Base-by-base conservation (phyloP, 2,888 invertebrate genomes). In the Sialis lutaria region DNA sequence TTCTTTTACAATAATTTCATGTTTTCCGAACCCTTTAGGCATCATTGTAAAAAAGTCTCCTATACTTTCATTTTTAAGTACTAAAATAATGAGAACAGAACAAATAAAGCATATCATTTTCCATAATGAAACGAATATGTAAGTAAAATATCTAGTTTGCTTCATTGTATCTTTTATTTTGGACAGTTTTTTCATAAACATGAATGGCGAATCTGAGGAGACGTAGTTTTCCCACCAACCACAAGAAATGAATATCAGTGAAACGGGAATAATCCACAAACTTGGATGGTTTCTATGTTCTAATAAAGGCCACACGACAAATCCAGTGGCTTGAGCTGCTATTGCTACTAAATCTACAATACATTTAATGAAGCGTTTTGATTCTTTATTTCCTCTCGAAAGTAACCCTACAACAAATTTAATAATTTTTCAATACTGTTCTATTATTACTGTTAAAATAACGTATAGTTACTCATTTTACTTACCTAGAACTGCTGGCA, bases 211-310 rank as follows among this genome's bases (percentile, higher is more conserved):
- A 56, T 87, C 79, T 49, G 79, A 74, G 49, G 88, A 85, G 1
- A 93, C 88, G 61, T 89, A 97, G 65, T 97, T 97, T 65, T 97
- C 96, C 97, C 97, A 97, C 92, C 95, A 96, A 30, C 90, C 89
- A 37, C 89, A 74, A 1, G 96, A 96, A 52, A 91, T 83, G 56
- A 92, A 75, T 47, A 91, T 64, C 35, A 91, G 75, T 1, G 91
- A 75, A 0, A 89, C 69, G 1, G 95, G 92, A 55, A 96, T 86
- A 41, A 90, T 70, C 87, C 87, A 90, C 37, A 89, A 64, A 45
- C 79, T 76, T 0, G 80, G 77, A 47, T 34, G 37, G 13, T 42
- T 42, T 51, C 79, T 77, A 52, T 78, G 79, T 60, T 87, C 82
- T 50, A 85, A 68, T 47, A 88, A 65, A n/a, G 92, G 91, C 89